Conservation (phyloP, 2,113 vertebrate species). For the Nematolebias whitei region DNA sequence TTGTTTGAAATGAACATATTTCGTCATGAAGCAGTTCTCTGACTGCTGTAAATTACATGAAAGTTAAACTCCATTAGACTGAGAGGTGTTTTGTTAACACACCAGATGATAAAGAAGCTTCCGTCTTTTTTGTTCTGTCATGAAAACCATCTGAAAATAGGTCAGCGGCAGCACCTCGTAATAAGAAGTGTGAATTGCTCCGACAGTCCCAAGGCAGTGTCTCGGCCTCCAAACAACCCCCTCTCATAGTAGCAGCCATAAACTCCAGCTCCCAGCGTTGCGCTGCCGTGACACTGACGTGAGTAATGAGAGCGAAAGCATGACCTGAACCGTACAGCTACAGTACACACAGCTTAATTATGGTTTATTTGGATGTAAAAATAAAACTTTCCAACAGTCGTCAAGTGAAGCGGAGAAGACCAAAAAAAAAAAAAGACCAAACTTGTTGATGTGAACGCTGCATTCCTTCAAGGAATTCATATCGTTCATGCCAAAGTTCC, state of each 20-base stretch:
- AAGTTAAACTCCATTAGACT: conserved; percentile 24
- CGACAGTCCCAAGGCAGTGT: conserved; percentile 45
- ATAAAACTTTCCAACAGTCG: too few species aligned
- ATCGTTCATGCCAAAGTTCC: too few species aligned
- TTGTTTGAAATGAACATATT: not conserved
- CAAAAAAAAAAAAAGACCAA: too few species aligned
- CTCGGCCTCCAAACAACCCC: conserved; percentile 12
- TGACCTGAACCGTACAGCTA: too few species aligned
- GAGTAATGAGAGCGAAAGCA: too few species aligned
- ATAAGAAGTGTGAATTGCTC: conserved; percentile 20
- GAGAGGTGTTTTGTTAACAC: conserved; percentile 21
- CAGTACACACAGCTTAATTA: not conserved
- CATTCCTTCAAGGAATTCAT: too few species aligned
- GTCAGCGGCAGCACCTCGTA: conserved; percentile 28
- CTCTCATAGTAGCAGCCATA: conserved; percentile 19
- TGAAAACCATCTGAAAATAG: conserved; percentile 47
- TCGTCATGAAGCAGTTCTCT: not conserved
- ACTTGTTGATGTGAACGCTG: too few species aligned
- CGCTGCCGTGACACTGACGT: conserved; percentile 3
- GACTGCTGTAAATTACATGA: conserved; percentile 36
- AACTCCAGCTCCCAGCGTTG: conserved; percentile 1
- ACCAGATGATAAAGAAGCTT: conserved; percentile 13
- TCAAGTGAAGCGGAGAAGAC: too few species aligned
- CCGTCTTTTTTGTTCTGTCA: conserved; percentile 5
- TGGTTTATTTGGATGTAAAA: too few species aligned